phyloP scores from a whole-genome alignment of 2,888 invertebrate genomes.

The Criorhina ranunculi region DNA sequence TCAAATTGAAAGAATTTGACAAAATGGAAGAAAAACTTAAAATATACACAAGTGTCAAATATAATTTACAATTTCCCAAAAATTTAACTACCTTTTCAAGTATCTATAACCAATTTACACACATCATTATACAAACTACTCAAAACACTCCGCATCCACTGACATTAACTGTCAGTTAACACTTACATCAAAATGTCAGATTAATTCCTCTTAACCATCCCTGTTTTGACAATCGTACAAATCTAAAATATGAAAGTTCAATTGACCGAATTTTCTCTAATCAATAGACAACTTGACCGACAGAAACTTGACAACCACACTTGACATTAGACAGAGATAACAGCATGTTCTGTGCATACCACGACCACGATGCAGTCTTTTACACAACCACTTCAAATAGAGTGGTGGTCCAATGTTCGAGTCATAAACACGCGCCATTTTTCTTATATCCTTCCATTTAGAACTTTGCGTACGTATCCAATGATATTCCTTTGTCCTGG shows the following conservation, averaged over 20 bases:
- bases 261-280: neutral
- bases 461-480: constrained; percentile 38
- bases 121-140: too few relatives aligned
- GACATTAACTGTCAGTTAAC: too few relatives aligned
- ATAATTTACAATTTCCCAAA: too few relatives aligned
- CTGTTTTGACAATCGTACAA: too few relatives aligned
- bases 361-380: constrained; percentile 50
- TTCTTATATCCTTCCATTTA: constrained; percentile 39
- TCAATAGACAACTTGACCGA: constrained; percentile 16
- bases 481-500: constrained; percentile 16
- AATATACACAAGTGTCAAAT: too few relatives aligned
- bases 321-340: constrained; percentile 31
- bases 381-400: constrained; percentile 75
- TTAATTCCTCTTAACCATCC: too few relatives aligned
- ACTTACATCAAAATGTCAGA: too few relatives aligned
- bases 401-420: constrained; percentile 65
- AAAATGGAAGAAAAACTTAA: too few relatives aligned
- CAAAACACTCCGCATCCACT: too few relatives aligned
- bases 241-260: constrained; percentile 3
- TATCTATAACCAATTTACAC: too few relatives aligned
- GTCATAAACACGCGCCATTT: constrained; percentile 51
- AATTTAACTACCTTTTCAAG: too few relatives aligned
- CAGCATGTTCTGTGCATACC: constrained; percentile 47
- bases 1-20: too few relatives aligned
- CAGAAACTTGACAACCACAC: constrained; percentile 12